Evolutionary conservation across 2,797 vertebrate genomes (phyloP), one percentile per base, ranked within the genome.

Genomic region (Sphaeramia orbicularis): DNA sequence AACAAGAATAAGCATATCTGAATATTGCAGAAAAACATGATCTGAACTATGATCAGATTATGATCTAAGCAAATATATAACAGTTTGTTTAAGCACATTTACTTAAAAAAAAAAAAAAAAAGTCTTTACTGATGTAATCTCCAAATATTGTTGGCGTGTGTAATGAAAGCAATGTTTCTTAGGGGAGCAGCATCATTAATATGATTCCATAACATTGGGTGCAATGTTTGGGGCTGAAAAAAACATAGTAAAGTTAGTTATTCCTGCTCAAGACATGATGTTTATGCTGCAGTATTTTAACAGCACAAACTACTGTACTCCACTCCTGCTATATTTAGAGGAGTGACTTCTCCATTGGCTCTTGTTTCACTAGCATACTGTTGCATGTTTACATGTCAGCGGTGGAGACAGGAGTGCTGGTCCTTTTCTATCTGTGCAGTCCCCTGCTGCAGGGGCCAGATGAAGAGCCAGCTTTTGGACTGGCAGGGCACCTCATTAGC

Each of bases 401-500:
- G 24, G 42, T 53, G 18, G 50, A 30, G 4, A 65, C 65, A 45
- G 51, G 63, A n/a, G 7, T 5, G 2, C 1, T 7, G 38, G 38
- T 21, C 38, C 0, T 50, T 45, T 3, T 32, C 10, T 10, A 27
- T 54, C 24, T 63, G 30, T 44, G 59, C 55, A 40, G 9, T 59
- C 74, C 43, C 73, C 69, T 47, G 65, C 74, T 75, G 71, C 24
- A 59, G 57, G 18, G 52, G 35, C 65, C 73, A 76, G 76, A 67
- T 54, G 55, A 82, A 47, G 1, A 60, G 71, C 37, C 68, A 64
- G 71, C 16, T 50, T 74, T 59, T 14, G 36, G 75, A 76, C 61
- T 43, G 73, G 55, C 61, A 68, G 78, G 70, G 19, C 41, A 35
- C 50, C 81, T 86, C 74, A 84, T 90, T 85, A 87, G 54, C 41